Base-by-base conservation (phyloP, 2,888 invertebrate species). In the Xanthostigma xanthostigma region DNA sequence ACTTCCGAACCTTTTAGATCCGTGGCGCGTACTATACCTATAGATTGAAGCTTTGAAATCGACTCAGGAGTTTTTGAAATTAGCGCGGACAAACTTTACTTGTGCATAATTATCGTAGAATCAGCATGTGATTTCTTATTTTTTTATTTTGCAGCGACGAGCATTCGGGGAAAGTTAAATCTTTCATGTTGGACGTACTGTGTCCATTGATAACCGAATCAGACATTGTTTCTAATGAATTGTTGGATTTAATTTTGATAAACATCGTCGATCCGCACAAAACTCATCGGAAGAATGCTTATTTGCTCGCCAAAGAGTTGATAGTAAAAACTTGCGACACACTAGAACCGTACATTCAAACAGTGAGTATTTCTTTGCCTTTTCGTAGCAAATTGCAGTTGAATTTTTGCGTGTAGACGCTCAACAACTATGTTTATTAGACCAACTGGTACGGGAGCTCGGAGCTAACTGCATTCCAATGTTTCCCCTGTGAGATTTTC, bases 241-340 rank as follows among this genome's bases (percentile, higher is more conserved):
- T 96, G 9, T 73, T 97, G 50, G 93, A 97, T 68, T 89, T 93
- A 53, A 90, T 97, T 60, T 75, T 97, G 48, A 80, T 87, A 60
- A 94, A 95, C 66, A 81, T 97, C 59, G 90, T 96, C 51, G 96
- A 97, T 64, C 96, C 96, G 2, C 79, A 81, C 60, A 92, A 95
- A 70, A 78, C 88, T 0, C 85, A 89, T 55, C 84, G 84, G 57
- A 92, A 91, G 64, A 83, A 92, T 62, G 89, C 94, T 1, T 93
- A 90, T 66, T 73, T 81, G 50, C 75, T 97, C 48, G 94, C 96
- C 39, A 90, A 89, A 64, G 95, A 96, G 58, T 74, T 97, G 45
- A 81, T 97, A 27, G 71, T 87, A 34, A 92, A 94, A 69, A 94
- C 94, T 45, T 84, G 85, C 52, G 91, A 90, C 62, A 91, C 92